These are phyloP conservation scores for Polymixis flavicincta DNA, from an alignment of 2,888 invertebrate genomes.

Conservation along the genomic window DNA sequence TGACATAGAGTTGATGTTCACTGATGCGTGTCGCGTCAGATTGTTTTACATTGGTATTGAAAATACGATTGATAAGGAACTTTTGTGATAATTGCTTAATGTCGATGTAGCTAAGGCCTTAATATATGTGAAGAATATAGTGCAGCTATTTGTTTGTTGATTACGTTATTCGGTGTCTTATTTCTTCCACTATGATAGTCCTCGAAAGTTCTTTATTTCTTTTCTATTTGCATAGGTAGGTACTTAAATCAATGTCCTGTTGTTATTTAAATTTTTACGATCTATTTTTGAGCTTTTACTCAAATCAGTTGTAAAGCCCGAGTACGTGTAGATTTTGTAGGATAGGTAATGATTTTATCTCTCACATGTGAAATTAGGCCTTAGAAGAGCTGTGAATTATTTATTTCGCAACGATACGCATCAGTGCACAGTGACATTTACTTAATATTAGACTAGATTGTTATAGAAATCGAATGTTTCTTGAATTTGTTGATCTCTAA, in stretches of 20 bases:
- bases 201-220: not conserved
- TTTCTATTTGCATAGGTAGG: not conserved
- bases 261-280: not conserved
- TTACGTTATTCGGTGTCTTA: not conserved
- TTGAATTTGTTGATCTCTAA: slow-evolving; percentile 86
- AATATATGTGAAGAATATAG: slow-evolving; percentile 10
- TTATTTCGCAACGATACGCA: slow-evolving; percentile 52
- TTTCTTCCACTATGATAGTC: not conserved
- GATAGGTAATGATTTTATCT: not conserved
- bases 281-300: not conserved
- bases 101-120: slow-evolving; percentile 15
- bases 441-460: slow-evolving; percentile 51
- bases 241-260: not conserved
- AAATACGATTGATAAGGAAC: slow-evolving; percentile 1
- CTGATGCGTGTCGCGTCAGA: slow-evolving; percentile 26
- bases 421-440: slow-evolving; percentile 43
- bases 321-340: not conserved
- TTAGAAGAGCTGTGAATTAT: slow-evolving; percentile 54
- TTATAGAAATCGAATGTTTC: slow-evolving; percentile 71
- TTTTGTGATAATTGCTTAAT: slow-evolving; percentile 12
- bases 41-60: slow-evolving; percentile 42
- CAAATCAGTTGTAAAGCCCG: not conserved
- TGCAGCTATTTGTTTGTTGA: slow-evolving; percentile 2
- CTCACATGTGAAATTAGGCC: slow-evolving; percentile 19
- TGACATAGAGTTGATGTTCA: slow-evolving; percentile 37